Evolutionary conservation across 1,140 invertebrate species (phyloP).

Genomic region (Philaenus spumarius): DNA sequence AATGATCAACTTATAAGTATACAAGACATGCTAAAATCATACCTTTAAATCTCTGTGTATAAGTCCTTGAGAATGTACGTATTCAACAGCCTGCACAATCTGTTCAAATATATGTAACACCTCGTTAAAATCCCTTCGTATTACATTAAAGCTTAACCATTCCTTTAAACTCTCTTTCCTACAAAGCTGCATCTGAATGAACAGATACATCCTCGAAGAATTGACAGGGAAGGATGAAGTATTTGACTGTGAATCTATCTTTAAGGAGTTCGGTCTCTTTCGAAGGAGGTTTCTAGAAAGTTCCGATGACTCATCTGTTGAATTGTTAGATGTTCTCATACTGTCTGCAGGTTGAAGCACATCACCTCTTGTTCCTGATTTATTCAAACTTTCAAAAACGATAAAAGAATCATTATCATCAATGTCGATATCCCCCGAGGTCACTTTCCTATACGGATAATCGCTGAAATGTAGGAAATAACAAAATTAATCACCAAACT

Average conservation of each 20-base stretch:
- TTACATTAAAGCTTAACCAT: conserved; percentile 62
- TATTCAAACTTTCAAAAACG: conserved; percentile 34
- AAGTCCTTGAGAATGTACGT: conserved; percentile 83
- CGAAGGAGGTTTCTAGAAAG: background rate
- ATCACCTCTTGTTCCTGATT: conserved; percentile 16
- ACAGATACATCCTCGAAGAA: conserved; percentile 47
- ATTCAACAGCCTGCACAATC: conserved; percentile 90
- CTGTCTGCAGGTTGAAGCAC: background rate
- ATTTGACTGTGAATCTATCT: background rate
- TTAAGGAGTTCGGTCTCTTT: conserved; percentile 17
- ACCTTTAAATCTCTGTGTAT: conserved; percentile 95
- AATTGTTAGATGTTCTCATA: background rate
- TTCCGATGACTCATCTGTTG: conserved; percentile 1
- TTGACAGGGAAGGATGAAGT: too few relatives aligned
- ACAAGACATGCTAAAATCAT: too few relatives aligned
- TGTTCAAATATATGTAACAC: conserved; percentile 81
- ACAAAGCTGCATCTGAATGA: conserved; percentile 97
- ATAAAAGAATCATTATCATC: conserved; percentile 34
- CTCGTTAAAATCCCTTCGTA: conserved; percentile 40
- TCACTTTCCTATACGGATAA: too few relatives aligned
- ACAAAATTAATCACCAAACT: too few relatives aligned
- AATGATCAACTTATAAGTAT: too few relatives aligned
- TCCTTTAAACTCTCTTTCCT: conserved; percentile 81
- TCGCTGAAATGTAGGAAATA: too few relatives aligned
- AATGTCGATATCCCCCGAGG: too few relatives aligned